These are phyloP conservation scores for Eptatretus atami DNA, from an alignment of 2,797 vertebrate species.

Conservation along the genomic window DNA sequence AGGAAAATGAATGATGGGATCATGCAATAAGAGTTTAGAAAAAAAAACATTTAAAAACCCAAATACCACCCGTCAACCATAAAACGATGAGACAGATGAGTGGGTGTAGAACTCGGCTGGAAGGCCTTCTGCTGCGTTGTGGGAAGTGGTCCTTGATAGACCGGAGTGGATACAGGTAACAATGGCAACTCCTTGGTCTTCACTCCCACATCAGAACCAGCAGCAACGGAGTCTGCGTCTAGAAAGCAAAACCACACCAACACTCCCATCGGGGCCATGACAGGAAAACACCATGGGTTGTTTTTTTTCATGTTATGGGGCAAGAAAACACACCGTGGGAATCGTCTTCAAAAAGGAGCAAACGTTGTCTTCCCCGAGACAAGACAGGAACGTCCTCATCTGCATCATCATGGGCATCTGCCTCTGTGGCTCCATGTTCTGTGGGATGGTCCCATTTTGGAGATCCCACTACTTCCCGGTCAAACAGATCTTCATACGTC, in stretches of 20 bases:
- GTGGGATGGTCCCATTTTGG: conserved; percentile 26
- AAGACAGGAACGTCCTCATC: conserved; percentile 16
- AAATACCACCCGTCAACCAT: conserved; percentile 21
- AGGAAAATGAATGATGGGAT: no score
- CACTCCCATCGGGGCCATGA: no score
- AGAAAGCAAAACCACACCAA: conserved; percentile 5
- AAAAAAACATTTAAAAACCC: no score
- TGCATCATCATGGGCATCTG: conserved; percentile 27
- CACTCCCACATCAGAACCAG: conserved; percentile 13
- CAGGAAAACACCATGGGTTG: no score
- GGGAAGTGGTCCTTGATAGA: conserved; percentile 46
- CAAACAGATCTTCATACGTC: conserved; percentile 45
- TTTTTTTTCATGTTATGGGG: not conserved
- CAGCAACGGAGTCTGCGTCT: conserved; percentile 33
- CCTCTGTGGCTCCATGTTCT: conserved; percentile 16
- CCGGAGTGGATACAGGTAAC: conserved; percentile 13
- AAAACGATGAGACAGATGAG: conserved; percentile 59
- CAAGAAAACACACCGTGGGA: not conserved
- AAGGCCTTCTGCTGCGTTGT: conserved; percentile 55
- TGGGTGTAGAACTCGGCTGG: conserved; percentile 54
- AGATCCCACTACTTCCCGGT: conserved; percentile 24
- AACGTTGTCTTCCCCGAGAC: conserved; percentile 20
- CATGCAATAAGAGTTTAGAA: no score
- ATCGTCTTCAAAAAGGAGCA: conserved; percentile 33
- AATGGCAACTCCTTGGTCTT: conserved; percentile 14